Conservation (phyloP, 2,113 vertebrate species). For the Gadus macrocephalus region DNA sequence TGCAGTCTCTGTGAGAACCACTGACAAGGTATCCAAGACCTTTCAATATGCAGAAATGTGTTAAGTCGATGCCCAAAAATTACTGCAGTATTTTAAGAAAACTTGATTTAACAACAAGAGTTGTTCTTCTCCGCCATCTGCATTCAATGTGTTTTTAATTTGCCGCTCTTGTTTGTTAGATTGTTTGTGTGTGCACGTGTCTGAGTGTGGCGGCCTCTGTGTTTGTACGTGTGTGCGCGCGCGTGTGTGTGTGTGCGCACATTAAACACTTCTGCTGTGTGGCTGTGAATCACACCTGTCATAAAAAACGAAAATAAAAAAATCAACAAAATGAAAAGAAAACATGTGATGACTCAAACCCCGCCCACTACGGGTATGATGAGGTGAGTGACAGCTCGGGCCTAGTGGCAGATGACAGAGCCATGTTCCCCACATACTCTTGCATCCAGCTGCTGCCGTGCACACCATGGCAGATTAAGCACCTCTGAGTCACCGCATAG, state of each 20-base stretch:
- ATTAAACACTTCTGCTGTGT: background rate
- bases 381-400: slow-evolving; percentile 52
- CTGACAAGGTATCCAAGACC: too few relatives aligned
- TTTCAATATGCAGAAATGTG: too few relatives aligned
- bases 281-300: slow-evolving; percentile 47
- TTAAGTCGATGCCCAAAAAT: too few relatives aligned
- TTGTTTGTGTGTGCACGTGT: background rate
- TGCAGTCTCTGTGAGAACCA: too few relatives aligned
- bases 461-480: slow-evolving; percentile 20
- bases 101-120: too few relatives aligned
- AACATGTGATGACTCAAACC: slow-evolving; percentile 53
- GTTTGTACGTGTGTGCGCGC: slow-evolving; percentile 8
- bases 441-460: slow-evolving; percentile 44
- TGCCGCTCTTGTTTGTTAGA: background rate
- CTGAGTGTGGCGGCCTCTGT: background rate
- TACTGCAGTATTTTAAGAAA: too few relatives aligned
- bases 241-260: slow-evolving; percentile 9
- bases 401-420: slow-evolving; percentile 51
- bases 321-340: background rate
- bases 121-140: too few relatives aligned
- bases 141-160: too few relatives aligned
- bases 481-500: slow-evolving; percentile 54
- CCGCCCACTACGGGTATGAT: slow-evolving; percentile 46
- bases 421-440: slow-evolving; percentile 32
- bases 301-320: slow-evolving; percentile 31